Evolutionary conservation across 2,797 vertebrate species (phyloP), one percentile per base, ranked within the genome.

Genomic region (Todus mexicanus): DNA sequence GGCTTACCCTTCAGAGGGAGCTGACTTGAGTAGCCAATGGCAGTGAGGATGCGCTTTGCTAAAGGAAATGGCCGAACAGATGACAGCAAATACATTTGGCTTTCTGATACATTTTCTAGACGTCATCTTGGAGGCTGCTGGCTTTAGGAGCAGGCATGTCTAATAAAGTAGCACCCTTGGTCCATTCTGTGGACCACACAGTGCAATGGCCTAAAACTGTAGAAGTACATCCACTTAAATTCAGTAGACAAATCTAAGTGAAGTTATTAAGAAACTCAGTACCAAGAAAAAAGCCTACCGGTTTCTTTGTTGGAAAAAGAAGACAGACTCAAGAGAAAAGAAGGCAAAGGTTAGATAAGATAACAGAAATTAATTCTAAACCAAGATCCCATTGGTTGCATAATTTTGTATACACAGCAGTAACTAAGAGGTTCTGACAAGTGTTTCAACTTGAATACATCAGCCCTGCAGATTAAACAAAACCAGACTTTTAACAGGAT

Each of bases 171-270:
- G 27, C 17, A 90, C n/a, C 11, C 12, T 69, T 2, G 0, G 4
- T 63, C 26, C 13, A 4, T 85, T 82, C 23, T 54, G 1, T 53
- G 63, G 22, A 47, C n/a, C 12, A 72, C 4, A 50, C 0, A 0
- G 40, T 59, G 7, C 47, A 21, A 53, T 59, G 64, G 12, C 60
- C 56, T 70, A 27, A 38, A 79, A 61, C 31, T 57, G 20, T 48
- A 73, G 54, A 90, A 48, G 57, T n/a, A 38, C 7, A 13, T 74
- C 25, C 1, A 0, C 42, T 71, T 86, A 66, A 87, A 42, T 65
- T 78, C 35, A 63, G 8, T 27, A 26, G 22, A 45, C 6, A 72
- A 73, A 61, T 40, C 26, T 31, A 72, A 72, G n/a, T 84, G 3
- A 70, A 53, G 31, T 66, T 87, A 47, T 7, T 70, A 29, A 69